Evolutionary conservation across 1,140 invertebrate genomes (phyloP).

Genomic region (Drosophila mauritiana): DNA sequence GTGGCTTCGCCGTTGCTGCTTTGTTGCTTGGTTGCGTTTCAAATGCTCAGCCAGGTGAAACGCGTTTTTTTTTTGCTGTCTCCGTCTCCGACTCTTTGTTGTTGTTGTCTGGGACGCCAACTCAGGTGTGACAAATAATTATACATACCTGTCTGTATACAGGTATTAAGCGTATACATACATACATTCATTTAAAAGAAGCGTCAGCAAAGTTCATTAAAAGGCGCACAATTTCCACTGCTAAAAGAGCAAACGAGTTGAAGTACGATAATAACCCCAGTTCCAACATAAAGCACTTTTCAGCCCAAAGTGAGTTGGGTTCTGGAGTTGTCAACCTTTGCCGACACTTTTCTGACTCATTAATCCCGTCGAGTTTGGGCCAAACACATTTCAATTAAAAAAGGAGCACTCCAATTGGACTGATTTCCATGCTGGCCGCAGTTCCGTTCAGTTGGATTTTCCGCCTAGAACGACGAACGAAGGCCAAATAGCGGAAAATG

Average conservation of each 20-base stretch:
- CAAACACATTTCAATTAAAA: constrained; percentile 48
- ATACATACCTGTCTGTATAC: constrained; percentile 70
- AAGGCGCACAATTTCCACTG: constrained; percentile 42
- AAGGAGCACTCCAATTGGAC: constrained; percentile 15
- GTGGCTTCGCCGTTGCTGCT: constrained; percentile 31
- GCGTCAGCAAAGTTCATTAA: constrained; percentile 58
- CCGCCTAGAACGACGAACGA: background rate
- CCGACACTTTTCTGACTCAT: constrained; percentile 77
- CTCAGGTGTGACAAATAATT: constrained; percentile 84
- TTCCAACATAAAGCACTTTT: constrained; percentile 28
- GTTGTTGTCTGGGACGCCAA: constrained; percentile 64
- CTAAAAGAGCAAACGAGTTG: constrained; percentile 33
- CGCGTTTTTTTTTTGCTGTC: constrained; percentile 62
- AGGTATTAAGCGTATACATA: constrained; percentile 12
- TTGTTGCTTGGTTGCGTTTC: constrained; percentile 60
- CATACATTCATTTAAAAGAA: constrained; percentile 62
- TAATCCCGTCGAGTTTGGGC: constrained; percentile 39
- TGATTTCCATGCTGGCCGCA: constrained; percentile 8
- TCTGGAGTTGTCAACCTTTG: constrained; percentile 43
- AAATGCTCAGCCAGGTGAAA: constrained; percentile 78
- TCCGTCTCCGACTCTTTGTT: constrained; percentile 14
- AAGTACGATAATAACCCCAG: background rate
- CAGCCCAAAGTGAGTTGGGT: constrained; percentile 23
- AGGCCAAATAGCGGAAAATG: constrained; percentile 34
- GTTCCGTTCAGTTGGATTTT: constrained; percentile 26